These are phyloP conservation scores for Philopedon plagiatum DNA, from an alignment of 2,888 invertebrate species.

Conservation along the genomic window DNA sequence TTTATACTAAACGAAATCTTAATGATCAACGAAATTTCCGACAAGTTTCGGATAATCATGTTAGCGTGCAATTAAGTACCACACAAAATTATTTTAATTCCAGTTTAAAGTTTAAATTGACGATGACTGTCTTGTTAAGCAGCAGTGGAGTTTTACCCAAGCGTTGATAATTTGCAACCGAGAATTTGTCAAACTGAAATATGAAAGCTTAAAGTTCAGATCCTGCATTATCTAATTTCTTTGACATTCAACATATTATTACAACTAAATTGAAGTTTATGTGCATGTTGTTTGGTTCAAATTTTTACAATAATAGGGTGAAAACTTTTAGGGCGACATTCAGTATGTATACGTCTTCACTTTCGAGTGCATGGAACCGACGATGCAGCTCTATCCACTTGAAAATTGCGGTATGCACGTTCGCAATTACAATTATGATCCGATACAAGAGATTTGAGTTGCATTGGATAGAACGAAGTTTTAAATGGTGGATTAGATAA, in stretches of 20 bases:
- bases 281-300: no score
- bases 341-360: no score
- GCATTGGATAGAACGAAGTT: no score
- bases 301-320: no score
- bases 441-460: no score
- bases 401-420: no score
- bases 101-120: constrained; percentile 20
- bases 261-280: no score
- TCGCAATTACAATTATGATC: no score
- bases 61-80: constrained; percentile 26
- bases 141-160: constrained; percentile 18
- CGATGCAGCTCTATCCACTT: no score
- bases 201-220: constrained; percentile 15
- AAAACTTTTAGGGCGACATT: no score
- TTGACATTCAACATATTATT: background rate
- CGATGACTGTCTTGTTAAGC: constrained; percentile 26
- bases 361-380: no score
- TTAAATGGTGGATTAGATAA: no score
- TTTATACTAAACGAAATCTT: constrained; percentile 6
- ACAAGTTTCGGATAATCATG: constrained; percentile 9
- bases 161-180: constrained; percentile 30
- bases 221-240: background rate
- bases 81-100: constrained; percentile 26
- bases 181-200: constrained; percentile 29
- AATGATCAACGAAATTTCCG: constrained; percentile 7